Base-by-base conservation (phyloP, 23 tunicate genomes). In the Phallusia fumigata region DNA sequence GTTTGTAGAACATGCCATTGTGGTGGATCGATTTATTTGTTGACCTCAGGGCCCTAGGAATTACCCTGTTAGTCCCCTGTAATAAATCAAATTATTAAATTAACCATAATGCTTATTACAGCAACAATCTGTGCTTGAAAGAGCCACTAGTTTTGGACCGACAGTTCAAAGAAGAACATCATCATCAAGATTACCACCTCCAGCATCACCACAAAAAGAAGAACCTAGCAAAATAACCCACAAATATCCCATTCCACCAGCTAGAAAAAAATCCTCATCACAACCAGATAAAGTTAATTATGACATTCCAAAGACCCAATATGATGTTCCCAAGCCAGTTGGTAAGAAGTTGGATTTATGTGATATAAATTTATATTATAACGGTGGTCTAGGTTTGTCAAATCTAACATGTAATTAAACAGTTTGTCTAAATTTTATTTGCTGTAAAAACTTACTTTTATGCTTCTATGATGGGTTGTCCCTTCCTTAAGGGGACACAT, bases 211-310 rank as follows among this genome's bases (percentile, higher is more conserved):
- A 74, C 22, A 53, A 5, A 35, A 74, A 36, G 74, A 36, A 11
- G 85, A 81, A 0, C 83, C 13, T 0, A 52, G 31, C 21, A 33
- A 80, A 24, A 33, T 19, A 16, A 45, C 33, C 52, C 30, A 19
- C 3, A 76, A 76, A 76, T 53, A 73, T 19, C 95, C 95, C 0
- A 86, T 85, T 31, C 89, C 95, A 34, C 95, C 95, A 18, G 6
- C 58, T 1, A 32, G 93, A 0, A 64, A 85, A 76, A 80, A 76
- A 77, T 52, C 30, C 28, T 65, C 86, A 22, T 53, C 51, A 18
- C 79, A 85, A 31, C 26, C 75, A 18, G 52, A 76, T 19, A 58
- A 58, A 75, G 26, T 19, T 0, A 13, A 6, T 16, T 28, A 12
- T 36, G 21, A 83, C 16, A 77, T 35, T 32, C 50, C 85, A 26